These are phyloP conservation scores for Protonemura montana DNA, from an alignment of 2,888 invertebrate species.

Conservation along the genomic window DNA sequence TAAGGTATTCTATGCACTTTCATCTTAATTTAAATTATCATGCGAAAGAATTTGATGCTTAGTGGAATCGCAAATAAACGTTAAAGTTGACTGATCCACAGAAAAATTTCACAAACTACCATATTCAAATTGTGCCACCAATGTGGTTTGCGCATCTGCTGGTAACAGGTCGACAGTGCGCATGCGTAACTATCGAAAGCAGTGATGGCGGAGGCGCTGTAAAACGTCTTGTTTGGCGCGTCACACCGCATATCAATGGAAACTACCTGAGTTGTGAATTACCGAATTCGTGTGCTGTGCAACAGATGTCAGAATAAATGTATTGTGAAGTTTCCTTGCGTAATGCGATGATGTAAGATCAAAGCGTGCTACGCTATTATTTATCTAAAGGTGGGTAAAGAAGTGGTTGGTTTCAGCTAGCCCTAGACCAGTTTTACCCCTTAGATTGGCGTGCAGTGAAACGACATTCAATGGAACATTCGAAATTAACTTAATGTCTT, in stretches of 20 bases:
- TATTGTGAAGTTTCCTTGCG: background rate
- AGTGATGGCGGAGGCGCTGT: background rate
- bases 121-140: background rate
- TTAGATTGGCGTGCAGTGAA: background rate
- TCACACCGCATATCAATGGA: constrained; percentile 8
- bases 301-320: background rate
- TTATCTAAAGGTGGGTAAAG: constrained; percentile 19
- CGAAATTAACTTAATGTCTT: background rate
- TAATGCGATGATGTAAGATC: background rate
- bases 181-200: background rate
- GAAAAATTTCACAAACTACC: background rate
- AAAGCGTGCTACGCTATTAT: background rate
- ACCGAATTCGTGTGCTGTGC: background rate
- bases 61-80: background rate
- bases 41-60: too few relatives aligned
- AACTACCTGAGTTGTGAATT: background rate
- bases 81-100: background rate
- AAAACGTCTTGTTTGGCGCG: constrained; percentile 28
- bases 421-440: background rate
- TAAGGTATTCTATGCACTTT: too few relatives aligned
- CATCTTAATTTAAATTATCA: too few relatives aligned
- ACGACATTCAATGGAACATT: background rate
- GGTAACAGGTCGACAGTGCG: background rate
- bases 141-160: background rate
- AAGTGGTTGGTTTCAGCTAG: background rate